These are phyloP conservation scores for Dendrolimus houi DNA, from an alignment of 2,888 invertebrate species.

Conservation along the genomic window DNA sequence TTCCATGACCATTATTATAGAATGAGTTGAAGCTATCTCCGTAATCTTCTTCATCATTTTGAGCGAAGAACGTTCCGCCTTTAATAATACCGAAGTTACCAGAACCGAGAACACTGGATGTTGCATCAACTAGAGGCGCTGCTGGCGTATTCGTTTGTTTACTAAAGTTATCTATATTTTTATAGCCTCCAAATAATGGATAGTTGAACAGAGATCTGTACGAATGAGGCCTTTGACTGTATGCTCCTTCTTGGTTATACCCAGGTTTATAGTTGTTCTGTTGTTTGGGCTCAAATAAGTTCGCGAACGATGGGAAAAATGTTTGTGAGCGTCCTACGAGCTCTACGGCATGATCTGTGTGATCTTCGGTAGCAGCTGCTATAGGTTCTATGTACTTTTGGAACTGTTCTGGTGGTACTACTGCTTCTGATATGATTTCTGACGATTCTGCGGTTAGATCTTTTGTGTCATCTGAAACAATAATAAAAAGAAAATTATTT, in stretches of 20 bases:
- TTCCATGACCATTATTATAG: constrained; percentile 83
- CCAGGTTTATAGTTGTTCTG: constrained; percentile 76
- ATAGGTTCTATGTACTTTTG: constrained; percentile 31
- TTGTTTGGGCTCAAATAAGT: constrained; percentile 76
- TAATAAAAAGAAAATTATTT: constrained; percentile 6
- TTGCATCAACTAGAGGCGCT: constrained; percentile 66
- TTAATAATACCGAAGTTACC: constrained; percentile 92
- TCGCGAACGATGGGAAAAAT: constrained; percentile 87
- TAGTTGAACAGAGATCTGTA: constrained; percentile 65
- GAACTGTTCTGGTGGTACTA: constrained; percentile 49
- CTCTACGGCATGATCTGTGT: constrained; percentile 70
- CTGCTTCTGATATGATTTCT: constrained; percentile 61
- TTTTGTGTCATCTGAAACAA: constrained; percentile 56
- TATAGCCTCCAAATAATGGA: constrained; percentile 55
- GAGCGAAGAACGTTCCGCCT: constrained; percentile 90
- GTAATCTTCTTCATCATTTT: constrained; percentile 81
- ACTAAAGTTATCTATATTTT: constrained; percentile 51
- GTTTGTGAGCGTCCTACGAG: constrained; percentile 78
- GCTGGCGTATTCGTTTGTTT: constrained; percentile 42
- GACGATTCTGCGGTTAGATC: constrained; percentile 65
- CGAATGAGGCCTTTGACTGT: constrained; percentile 76
- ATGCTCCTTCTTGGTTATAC: constrained; percentile 77
- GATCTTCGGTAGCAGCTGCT: constrained; percentile 38
- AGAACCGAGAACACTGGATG: constrained; percentile 83
- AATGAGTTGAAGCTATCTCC: constrained; percentile 77